phyloP scores from a whole-genome alignment of 2,113 vertebrate genomes.

The Nothocercus nigrocapillus region DNA sequence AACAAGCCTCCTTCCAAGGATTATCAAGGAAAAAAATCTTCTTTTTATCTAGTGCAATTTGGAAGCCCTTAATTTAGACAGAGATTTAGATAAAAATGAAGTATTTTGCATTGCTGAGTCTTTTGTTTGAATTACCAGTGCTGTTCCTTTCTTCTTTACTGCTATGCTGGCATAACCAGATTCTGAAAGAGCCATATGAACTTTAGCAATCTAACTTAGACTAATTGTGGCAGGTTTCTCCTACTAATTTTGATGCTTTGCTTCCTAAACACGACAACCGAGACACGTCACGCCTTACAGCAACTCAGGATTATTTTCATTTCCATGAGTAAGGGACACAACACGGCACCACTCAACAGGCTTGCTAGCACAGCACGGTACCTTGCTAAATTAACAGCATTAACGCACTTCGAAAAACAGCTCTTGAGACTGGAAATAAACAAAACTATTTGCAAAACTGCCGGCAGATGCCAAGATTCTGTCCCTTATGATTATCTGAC shows the following conservation, averaged over 20 bases:
- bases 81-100: neutral
- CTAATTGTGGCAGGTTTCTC: neutral
- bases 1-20: neutral
- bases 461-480: neutral
- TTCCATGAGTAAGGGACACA: slow-evolving; percentile 37
- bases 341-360: neutral
- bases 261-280: slow-evolving; percentile 26
- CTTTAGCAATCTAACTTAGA: slow-evolving; percentile 3
- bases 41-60: neutral
- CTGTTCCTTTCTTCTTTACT: neutral
- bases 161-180: neutral
- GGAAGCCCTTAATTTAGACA: neutral
- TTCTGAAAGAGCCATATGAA: neutral
- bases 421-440: slow-evolving; percentile 27
- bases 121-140: neutral
- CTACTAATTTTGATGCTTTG: slow-evolving; percentile 23
- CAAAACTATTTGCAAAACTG: slow-evolving; percentile 11
- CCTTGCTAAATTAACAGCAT: slow-evolving; percentile 13
- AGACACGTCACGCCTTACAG: slow-evolving; percentile 32
- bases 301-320: neutral
- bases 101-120: neutral
- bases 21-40: neutral
- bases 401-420: neutral
- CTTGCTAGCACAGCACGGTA: neutral
- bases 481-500: neutral